A percentile compares a stretch with the other conserved stretches of the same genome.
These are phyloP conservation scores for Incurvaria masculella DNA, from an alignment of 2,888 invertebrate species.

Conservation along the genomic window DNA sequence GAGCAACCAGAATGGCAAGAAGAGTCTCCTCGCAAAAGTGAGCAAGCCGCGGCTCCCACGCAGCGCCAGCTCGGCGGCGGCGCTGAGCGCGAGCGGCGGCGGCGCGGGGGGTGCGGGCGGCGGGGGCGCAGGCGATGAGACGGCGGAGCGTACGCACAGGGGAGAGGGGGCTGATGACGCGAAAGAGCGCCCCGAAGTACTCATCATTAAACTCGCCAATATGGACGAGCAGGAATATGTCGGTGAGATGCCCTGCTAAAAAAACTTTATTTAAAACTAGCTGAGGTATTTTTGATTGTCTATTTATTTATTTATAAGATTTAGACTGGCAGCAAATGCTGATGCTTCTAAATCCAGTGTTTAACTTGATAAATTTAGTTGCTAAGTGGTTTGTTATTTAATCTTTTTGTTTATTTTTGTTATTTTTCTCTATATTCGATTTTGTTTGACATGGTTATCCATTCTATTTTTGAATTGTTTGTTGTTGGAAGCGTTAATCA, in stretches of 20 bases:
- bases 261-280: background rate
- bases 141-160: conserved; percentile 15
- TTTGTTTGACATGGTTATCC: too few species aligned
- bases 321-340: too few species aligned
- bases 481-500: too few species aligned
- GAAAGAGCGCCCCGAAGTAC: conserved; percentile 34
- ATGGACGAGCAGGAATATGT: conserved; percentile 43
- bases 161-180: conserved; percentile 22
- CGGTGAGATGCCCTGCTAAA: too few species aligned
- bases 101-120: conserved; percentile 22
- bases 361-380: too few species aligned
- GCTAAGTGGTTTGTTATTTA: too few species aligned
- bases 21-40: conserved; percentile 40
- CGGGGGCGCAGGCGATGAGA: conserved; percentile 14
- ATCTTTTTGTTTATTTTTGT: too few species aligned
- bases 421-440: too few species aligned
- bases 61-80: conserved; percentile 26
- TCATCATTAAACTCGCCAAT: conserved; percentile 40
- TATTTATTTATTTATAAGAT: too few species aligned
- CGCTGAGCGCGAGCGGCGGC: conserved; percentile 26
- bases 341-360: too few species aligned
- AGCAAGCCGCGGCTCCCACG: conserved; percentile 35
- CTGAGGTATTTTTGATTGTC: too few species aligned
- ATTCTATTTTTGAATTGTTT: too few species aligned
- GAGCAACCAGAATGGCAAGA: conserved; percentile 29